A percentile compares a stretch with the other conserved stretches of the same genome.
These are phyloP conservation scores for Trematomus bernacchii DNA, from an alignment of 2,797 vertebrate species.

Conservation along the genomic window DNA sequence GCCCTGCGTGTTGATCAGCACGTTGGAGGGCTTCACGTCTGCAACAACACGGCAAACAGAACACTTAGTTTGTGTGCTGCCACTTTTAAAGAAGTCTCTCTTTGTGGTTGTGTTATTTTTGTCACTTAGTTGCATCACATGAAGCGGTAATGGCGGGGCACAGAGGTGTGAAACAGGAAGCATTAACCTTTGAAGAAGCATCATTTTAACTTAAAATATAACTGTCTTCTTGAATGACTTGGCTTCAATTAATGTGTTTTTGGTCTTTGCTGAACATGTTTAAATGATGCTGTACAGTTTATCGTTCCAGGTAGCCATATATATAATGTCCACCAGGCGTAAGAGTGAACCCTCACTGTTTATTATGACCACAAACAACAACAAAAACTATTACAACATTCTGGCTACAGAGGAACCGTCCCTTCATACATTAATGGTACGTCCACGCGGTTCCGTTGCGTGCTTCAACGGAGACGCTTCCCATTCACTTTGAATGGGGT, in stretches of 20 bases:
- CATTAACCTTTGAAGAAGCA: background rate
- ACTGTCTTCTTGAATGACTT: background rate
- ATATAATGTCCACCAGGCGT: too few relatives aligned
- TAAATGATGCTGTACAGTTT: background rate
- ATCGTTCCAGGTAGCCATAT: too few relatives aligned
- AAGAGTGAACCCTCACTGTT: too few relatives aligned
- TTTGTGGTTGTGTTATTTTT: background rate
- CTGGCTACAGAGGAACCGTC: too few relatives aligned
- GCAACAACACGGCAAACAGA: background rate
- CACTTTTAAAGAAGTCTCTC: too few relatives aligned
- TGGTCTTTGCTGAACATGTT: background rate
- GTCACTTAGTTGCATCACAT: background rate
- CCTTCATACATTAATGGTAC: too few relatives aligned
- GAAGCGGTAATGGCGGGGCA: background rate
- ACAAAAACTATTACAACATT: too few relatives aligned
- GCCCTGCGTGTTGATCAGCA: conserved; percentile 95
- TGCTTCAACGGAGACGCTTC: too few relatives aligned
- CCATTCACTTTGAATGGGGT: too few relatives aligned
- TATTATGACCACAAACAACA: too few relatives aligned
- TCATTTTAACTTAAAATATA: too few relatives aligned
- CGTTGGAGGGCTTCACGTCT: conserved; percentile 98
- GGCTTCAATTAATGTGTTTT: background rate
- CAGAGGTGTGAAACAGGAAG: conserved; percentile 37
- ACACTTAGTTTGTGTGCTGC: background rate
- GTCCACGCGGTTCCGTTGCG: too few relatives aligned